Evolutionary conservation across 2,888 invertebrate species (phyloP).

Genomic region (Podotricha telesiphe): DNA sequence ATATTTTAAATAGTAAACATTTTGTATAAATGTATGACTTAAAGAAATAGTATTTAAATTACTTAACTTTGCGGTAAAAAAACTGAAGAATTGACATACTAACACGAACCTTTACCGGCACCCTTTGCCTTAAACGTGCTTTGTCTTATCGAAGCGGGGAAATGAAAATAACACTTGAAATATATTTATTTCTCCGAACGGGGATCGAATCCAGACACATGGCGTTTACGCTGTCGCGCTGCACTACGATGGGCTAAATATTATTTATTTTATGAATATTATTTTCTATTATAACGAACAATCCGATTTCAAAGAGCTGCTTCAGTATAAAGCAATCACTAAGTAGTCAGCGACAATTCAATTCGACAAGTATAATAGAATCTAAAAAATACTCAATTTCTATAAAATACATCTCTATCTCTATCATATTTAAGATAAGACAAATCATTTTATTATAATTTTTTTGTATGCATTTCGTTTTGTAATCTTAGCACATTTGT

Average conservation of each 20-base stretch:
- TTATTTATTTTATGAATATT: neutral
- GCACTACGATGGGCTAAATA: neutral
- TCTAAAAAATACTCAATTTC: neutral
- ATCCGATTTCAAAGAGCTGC: neutral
- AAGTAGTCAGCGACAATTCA: constrained; percentile 10
- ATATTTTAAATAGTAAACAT: no score
- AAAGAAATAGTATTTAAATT: no score
- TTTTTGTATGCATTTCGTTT: neutral
- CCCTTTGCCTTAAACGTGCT: no score
- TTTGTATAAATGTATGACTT: no score
- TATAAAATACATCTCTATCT: neutral
- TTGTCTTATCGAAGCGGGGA: no score
- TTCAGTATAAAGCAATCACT: neutral
- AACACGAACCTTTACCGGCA: no score
- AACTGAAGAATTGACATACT: no score
- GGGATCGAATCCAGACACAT: neutral
- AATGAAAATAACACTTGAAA: no score
- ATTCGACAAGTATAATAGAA: constrained; percentile 1
- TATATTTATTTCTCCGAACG: no score
- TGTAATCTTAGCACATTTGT: no score
- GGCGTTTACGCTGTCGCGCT: neutral
- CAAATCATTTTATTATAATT: neutral
- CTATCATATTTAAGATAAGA: neutral
- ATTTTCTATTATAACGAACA: neutral
- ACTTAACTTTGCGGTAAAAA: no score